Evolutionary conservation across 1,140 invertebrate genomes (phyloP), one percentile per base, ranked within the genome.

Genomic region (Cherax quadricarinatus): DNA sequence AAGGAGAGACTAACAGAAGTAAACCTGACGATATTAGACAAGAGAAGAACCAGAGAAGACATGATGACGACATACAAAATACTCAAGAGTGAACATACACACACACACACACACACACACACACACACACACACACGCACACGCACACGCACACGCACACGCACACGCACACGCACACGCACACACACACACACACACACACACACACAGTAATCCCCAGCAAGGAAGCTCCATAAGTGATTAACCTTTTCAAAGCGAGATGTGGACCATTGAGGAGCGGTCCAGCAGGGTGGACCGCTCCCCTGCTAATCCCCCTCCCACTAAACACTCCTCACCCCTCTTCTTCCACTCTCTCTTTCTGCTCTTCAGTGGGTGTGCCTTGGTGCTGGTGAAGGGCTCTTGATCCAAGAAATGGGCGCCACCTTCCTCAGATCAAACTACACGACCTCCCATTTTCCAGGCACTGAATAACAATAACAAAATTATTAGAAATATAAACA

Each of bases 241-340:
- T 85, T 85, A 85, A 85, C 83, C 83, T 85, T 85, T 85, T 85
- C 83, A 85, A 70, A 49, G 41, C 51, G 83, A 70, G 62, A 85
- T 49, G 60, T 70, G 60, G 60, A 70, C 83, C 48, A 85, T 85
- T 85, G 83, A 85, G 60, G 83, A 18, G 4, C 21, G 60, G 10
- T 12, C 60, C 60, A 18, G n/a, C 3, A 1, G 79, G 62, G 83
- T 62, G n/a, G 48, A 53, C 60, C 30, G 48, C 24, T 18, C 24
- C 83, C 6, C 7, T 9, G 57, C 82, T 84, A 62, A 84, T 84
- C 83, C 60, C 83, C 83, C 48, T 7, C 18, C 1, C 60, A 2
- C 24, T 85, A 30, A n/a, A 85, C 83, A 70, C 60, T 21, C 30
- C 51, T 53, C 16, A 16, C 62, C 18, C 16, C 18, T 66, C 62